These are phyloP conservation scores for Coleophora flavipennella DNA, from an alignment of 2,888 invertebrate species.

Conservation along the genomic window DNA sequence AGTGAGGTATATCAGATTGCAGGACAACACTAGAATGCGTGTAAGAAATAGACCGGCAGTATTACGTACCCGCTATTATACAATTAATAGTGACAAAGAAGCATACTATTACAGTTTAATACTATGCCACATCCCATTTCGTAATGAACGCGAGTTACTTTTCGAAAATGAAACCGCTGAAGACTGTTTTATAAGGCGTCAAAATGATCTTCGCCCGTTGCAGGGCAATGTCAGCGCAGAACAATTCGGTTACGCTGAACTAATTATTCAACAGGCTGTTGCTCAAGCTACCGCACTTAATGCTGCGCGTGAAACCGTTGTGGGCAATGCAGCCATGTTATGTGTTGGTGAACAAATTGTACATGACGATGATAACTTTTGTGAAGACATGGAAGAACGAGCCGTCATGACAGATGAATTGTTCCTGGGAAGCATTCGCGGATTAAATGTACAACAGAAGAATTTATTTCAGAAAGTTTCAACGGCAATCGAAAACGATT, in stretches of 20 bases:
- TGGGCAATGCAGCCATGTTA: slow-evolving; percentile 4
- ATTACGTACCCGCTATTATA: slow-evolving; percentile 23
- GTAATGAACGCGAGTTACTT: slow-evolving; percentile 16
- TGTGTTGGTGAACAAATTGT: slow-evolving; percentile 11
- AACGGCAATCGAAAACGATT: slow-evolving; percentile 8
- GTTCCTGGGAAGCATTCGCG: slow-evolving; percentile 10
- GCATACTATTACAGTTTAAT: slow-evolving; percentile 18
- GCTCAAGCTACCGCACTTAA: slow-evolving; percentile 16
- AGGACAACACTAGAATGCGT: slow-evolving; percentile 21
- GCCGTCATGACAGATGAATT: slow-evolving; percentile 14
- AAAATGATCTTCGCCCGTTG: slow-evolving; percentile 16
- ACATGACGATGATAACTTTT: slow-evolving; percentile 10
- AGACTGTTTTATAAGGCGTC: slow-evolving; percentile 16
- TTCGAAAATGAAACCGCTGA: slow-evolving; percentile 18
- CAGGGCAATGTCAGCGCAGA: slow-evolving; percentile 14
- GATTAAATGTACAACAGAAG: slow-evolving; percentile 17
- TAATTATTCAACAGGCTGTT: slow-evolving; percentile 20
- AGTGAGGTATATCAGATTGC: too few relatives aligned
- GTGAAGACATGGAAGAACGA: slow-evolving; percentile 10
- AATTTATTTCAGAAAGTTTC: too few relatives aligned
- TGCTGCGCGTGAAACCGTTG: slow-evolving; percentile 11
- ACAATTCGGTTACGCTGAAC: slow-evolving; percentile 18
- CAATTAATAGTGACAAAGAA: slow-evolving; percentile 21
- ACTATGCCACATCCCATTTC: slow-evolving; percentile 22
- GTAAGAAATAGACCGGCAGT: slow-evolving; percentile 25